Base-by-base conservation (phyloP, 2,113 vertebrate genomes). In the Trematocara stigmaticum region DNA sequence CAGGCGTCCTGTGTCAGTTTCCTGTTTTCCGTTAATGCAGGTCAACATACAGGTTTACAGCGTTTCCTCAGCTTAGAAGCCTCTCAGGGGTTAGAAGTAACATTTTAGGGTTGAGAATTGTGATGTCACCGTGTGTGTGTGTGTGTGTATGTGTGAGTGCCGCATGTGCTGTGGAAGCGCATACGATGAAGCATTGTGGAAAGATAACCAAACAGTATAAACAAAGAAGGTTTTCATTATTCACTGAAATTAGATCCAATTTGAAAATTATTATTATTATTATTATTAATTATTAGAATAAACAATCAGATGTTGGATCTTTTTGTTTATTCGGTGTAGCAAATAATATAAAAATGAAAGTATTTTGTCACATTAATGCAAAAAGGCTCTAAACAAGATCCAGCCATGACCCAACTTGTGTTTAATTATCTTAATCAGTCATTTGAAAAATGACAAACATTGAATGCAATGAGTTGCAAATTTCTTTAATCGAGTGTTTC, bases 21-120 rank as follows among this genome's bases (percentile, higher is more conserved):
- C 93, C 94, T 95, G 93, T 94, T 94, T 91, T 93, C 90, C 18
- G 55, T 90, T 91, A 91, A 90, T 90, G 89, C 90, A 88, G 94
- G 94, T 95, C 95, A 95, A 93, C 90, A 26, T 91, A 90, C 94
- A 95, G 94, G 87, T 93, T 93, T 87, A 79, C 23, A 3, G 74
- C 49, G 35, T 56, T 94, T 95, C 95, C 94, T 94, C 51, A 57
- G 81, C 79, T 84, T 51, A 51, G 85, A 78, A 79, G 42, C 82
- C 91, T 82, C 88, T 13, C 3, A 87, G 90, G 90, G 79, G 83
- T 64, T 83, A 51, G 3, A 85, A 83, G 80, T 86, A 82, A 78
- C 83, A 82, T 87, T 86, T 15, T 3, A 10, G 79, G 23, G 52
- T 29, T 79, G 87, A 20, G n/a, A 81, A 82, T 74, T 13, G 69